phyloP scores from a whole-genome alignment of 2,888 invertebrate species.

The Xestoiulus laeticollis region DNA sequence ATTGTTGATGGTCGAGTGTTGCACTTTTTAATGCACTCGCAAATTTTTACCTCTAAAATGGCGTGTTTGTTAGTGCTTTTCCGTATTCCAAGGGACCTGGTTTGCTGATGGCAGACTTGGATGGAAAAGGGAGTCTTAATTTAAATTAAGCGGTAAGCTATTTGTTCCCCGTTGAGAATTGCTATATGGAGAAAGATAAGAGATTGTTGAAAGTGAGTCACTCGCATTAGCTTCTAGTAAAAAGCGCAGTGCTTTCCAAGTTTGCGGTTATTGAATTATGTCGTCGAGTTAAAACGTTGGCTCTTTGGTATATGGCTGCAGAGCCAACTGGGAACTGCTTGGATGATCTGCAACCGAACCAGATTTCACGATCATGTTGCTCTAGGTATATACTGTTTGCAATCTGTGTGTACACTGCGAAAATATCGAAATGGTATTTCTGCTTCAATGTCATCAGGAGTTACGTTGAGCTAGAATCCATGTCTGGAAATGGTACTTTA shows the following conservation, averaged over 20 bases:
- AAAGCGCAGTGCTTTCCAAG: conserved; percentile 14
- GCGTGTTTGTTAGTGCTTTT: neutral
- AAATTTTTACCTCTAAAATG: neutral
- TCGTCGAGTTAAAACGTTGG: conserved; percentile 48
- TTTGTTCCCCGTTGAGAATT: conserved; percentile 48
- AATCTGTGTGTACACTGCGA: neutral
- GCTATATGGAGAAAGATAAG: conserved; percentile 42
- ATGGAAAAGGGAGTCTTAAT: conserved; percentile 22
- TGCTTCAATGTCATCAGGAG: too few relatives aligned
- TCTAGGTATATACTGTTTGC: neutral
- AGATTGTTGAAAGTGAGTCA: conserved; percentile 46
- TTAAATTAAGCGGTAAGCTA: conserved; percentile 50
- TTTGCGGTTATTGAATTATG: conserved; percentile 48
- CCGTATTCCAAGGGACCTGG: neutral
- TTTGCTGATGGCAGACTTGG: neutral
- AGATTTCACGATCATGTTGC: neutral
- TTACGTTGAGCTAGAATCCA: too few relatives aligned
- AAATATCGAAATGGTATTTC: too few relatives aligned
- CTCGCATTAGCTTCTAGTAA: conserved; percentile 16
- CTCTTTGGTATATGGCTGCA: neutral
- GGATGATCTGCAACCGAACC: neutral
- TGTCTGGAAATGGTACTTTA: too few relatives aligned
- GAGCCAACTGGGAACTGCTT: conserved; percentile 1
- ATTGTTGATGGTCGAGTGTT: conserved; percentile 39
- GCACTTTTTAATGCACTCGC: conserved; percentile 24